Base-by-base conservation (phyloP, 53 echinoderm and acorn worm genomes). In the Antedon mediterranea region DNA sequence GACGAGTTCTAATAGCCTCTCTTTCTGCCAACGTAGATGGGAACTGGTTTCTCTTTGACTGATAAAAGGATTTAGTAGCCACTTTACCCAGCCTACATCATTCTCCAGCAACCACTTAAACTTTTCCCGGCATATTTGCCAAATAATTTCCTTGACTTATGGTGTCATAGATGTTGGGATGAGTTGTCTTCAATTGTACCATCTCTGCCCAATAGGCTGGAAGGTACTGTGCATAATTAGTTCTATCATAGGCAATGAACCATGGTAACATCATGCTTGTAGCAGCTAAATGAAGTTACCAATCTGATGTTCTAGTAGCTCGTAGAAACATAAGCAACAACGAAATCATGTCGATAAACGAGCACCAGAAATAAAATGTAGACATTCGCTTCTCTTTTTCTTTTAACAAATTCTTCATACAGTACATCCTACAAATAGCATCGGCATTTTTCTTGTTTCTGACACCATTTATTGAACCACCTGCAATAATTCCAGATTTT, bases 161-260 rank as follows among this genome's bases (percentile, higher is more conserved):
- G 31, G 9, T 80, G 31, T 27, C 33, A 76, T 57, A n/a, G n/a
- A n/a, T n/a, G n/a, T n/a, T n/a, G n/a, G 87, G 91, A 37, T 88
- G 88, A 11, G 79, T 81, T 13, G 42, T 71, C 0, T 78, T 70
- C 11, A 89, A 43, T 33, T 83, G 42, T 26, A 43, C 28, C 91
- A 87, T 90, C 72, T 84, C 86, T 30, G 86, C 28, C 85, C 87
- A 88, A 34, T 91, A 88, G 0, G 71, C 85, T 26, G 90, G 85
- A 6, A 85, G 82, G 75, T 91, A 85, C 27, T 88, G 23, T 4
- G 87, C 73, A 41, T 91, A 86, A 73, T 91, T 88, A 7, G 71
- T 88, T n/a, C 86, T 71, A 78, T 88, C 80, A 72, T 81, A 88
- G 32, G 76, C 71, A 41, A 88, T 88, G 43, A 88, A 72, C 91